These are phyloP conservation scores for Hydrochoerus hydrochaeris DNA, from an alignment of 2,113 vertebrate genomes.

Conservation along the genomic window DNA sequence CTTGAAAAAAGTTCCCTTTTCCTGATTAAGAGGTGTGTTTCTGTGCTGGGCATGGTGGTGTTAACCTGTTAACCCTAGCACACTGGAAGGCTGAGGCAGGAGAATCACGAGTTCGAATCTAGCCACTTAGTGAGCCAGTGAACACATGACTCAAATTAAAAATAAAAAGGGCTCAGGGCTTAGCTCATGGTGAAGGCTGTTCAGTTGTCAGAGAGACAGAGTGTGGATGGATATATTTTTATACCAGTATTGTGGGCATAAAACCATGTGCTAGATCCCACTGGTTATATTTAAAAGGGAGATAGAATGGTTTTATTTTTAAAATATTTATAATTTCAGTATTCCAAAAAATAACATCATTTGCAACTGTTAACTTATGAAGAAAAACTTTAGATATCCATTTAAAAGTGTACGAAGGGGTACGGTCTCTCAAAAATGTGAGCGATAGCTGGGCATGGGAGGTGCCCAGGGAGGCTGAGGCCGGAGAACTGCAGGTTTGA, in stretches of 20 bases:
- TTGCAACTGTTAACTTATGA: not conserved
- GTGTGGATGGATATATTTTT: not conserved
- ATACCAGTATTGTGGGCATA: not conserved
- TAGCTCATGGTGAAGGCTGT: not conserved
- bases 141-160: not conserved
- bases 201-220: not conserved
- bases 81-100: not conserved
- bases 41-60: not conserved
- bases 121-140: not conserved
- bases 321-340: not conserved
- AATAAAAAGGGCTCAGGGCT: not conserved
- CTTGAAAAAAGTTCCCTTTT: not conserved
- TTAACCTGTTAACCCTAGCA: not conserved
- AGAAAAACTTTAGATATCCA: not conserved
- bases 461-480: not conserved
- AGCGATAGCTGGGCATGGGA: not conserved
- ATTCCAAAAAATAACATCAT: not conserved
- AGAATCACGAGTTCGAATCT: not conserved
- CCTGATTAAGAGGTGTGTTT: not conserved
- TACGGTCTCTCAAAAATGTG: not conserved
- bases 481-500: not conserved
- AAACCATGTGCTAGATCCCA: not conserved
- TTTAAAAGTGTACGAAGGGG: not conserved
- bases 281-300: conserved; percentile 8
- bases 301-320: not conserved